Evolutionary conservation across 2,888 invertebrate genomes (phyloP).

Genomic region (Anodontia alba): DNA sequence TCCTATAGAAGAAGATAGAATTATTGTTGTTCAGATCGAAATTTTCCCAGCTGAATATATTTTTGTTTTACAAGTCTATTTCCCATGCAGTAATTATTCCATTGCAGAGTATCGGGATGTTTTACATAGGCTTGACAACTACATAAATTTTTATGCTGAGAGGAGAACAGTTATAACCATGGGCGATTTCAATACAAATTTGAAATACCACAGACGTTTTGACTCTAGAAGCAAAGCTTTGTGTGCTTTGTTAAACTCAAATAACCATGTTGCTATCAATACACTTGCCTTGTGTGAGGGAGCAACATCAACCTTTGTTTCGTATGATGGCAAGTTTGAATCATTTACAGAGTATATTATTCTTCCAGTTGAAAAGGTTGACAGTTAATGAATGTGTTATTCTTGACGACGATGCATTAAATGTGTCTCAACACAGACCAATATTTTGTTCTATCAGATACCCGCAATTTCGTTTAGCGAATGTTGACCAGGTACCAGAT

Average conservation of each 20-base stretch:
- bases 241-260: neutral
- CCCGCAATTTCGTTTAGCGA: neutral
- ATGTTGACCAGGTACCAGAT: neutral
- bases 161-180: constrained; percentile 7
- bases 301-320: neutral
- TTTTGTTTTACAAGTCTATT: constrained; percentile 2
- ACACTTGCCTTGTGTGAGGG: neutral
- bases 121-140: neutral
- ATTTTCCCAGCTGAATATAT: constrained; percentile 7
- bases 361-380: neutral
- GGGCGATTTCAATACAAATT: constrained; percentile 7
- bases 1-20: neutral
- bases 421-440: no score
- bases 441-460: constrained; percentile 1
- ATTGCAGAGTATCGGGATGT: constrained; percentile 2
- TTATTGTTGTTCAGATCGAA: neutral
- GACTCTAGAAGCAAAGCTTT: constrained; percentile 1
- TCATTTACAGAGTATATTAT: constrained; percentile 7
- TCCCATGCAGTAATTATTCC: constrained; percentile 7
- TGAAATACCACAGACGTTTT: neutral
- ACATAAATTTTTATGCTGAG: neutral
- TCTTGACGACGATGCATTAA: constrained; percentile 6
- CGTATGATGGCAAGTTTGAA: constrained; percentile 2
- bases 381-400: constrained; percentile 3
- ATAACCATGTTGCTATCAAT: neutral